phyloP scores from a whole-genome alignment of 1,140 invertebrate genomes.

The Listronotus oregonensis region DNA sequence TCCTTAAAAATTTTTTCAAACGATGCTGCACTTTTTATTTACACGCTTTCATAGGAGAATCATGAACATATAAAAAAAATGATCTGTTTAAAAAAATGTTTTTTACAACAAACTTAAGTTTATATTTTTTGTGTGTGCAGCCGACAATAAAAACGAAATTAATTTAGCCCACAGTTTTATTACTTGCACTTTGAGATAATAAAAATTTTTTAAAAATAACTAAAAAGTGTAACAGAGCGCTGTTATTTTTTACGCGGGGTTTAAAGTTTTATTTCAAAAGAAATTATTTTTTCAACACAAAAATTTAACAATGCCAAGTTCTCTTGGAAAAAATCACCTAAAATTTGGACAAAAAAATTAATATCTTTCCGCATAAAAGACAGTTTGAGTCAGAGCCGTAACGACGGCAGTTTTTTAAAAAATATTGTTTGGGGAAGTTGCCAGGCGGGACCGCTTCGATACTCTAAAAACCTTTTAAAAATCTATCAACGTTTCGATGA shows the following conservation, averaged over 20 bases:
- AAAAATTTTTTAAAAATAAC: conserved; percentile 26
- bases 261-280: conserved; percentile 25
- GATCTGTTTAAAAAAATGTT: conserved; percentile 51
- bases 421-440: too few relatives aligned
- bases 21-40: conserved; percentile 1
- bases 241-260: conserved; percentile 29
- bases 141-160: conserved; percentile 28
- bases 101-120: too few relatives aligned
- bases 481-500: too few relatives aligned
- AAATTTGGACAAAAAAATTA: too few relatives aligned
- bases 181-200: conserved; percentile 21
- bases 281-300: conserved; percentile 21
- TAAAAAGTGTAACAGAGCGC: conserved; percentile 10
- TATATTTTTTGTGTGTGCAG: conserved; percentile 6
- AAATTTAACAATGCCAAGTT: conserved; percentile 6
- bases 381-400: too few relatives aligned
- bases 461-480: too few relatives aligned
- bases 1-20: conserved; percentile 9
- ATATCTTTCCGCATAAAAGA: too few relatives aligned
- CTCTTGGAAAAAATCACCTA: neutral
- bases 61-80: conserved; percentile 42
- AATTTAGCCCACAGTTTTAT: conserved; percentile 29
- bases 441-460: too few relatives aligned
- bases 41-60: neutral
- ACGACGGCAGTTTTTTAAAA: too few relatives aligned